Evolutionary conservation across 2,797 vertebrate genomes (phyloP), one percentile per base, ranked within the genome.

Genomic region (Malurus splendens): DNA sequence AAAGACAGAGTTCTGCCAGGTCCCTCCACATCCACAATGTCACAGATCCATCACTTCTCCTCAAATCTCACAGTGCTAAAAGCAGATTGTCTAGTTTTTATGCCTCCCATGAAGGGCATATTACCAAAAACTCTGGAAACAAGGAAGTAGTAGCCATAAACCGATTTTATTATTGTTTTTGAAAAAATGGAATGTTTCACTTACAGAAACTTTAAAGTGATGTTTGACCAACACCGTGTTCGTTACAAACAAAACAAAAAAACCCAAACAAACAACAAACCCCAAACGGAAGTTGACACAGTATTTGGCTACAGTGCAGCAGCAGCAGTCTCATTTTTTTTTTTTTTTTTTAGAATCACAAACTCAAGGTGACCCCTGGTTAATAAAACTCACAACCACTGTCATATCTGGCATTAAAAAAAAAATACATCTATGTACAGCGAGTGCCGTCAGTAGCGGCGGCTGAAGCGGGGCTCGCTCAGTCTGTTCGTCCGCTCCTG

Each of bases 161-260:
- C 84, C 23, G 6, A 36, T 74, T 96, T 97, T 97, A 96, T 96
- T 96, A 7, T 78, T 96, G 7, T 78, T 91, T 82, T 61, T 82
- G 94, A 87, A 95, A 96, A 96, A 95, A 92, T 94, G 95, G 96
- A 97, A 96, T 97, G 96, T 90, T 96, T 96, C 82, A 62, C 93
- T 75, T 92, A 94, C 88, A 95, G 94, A 97, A 96, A 94, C 92
- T 22, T 25, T 56, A 83, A 92, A 95, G 89, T 10, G 38, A 90
- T 92, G 90, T 90, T 47, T 80, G 86, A 91, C 83, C 84, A 95
- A 95, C 82, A 95, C 92, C 81, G 94, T 32, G 1, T 93, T 93
- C 93, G 89, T 96, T 95, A 91, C 28, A 50, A 89, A 75, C 70
- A 30, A 38, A 65, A 18, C 38, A 55, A 36, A 22, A 56, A 44